Evolutionary conservation across 2,888 invertebrate genomes (phyloP).

Genomic region (Pristionchus maxplancki): DNA sequence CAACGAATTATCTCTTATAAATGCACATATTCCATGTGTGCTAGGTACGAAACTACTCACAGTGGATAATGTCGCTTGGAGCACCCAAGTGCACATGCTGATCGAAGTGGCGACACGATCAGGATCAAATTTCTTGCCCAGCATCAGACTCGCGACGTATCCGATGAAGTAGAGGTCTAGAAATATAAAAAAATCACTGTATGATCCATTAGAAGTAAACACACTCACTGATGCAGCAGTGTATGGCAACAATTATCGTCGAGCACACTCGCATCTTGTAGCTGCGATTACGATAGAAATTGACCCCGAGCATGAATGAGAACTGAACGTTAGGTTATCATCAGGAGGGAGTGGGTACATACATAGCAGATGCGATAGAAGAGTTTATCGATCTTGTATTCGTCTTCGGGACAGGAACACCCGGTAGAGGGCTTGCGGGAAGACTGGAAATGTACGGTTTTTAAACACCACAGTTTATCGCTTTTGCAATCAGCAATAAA

Average conservation of each 20-base stretch:
- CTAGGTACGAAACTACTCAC: neutral
- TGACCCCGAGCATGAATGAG: slow-evolving; percentile 17
- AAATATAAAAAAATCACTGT: neutral
- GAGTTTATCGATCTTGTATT: slow-evolving; percentile 33
- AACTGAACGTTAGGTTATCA: too few species aligned
- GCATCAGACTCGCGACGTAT: neutral
- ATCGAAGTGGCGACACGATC: neutral
- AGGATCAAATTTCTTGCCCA: neutral
- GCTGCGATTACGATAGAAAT: slow-evolving; percentile 25
- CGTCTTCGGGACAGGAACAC: slow-evolving; percentile 2
- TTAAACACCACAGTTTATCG: too few species aligned
- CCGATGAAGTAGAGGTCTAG: slow-evolving; percentile 40
- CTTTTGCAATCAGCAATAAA: too few species aligned
- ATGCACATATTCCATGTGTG: too few species aligned
- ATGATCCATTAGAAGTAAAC: neutral
- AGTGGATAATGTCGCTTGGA: slow-evolving; percentile 33
- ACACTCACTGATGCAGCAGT: slow-evolving; percentile 39
- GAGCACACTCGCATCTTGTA: neutral
- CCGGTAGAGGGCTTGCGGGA: neutral
- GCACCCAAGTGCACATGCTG: slow-evolving; percentile 27
- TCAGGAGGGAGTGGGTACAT: too few species aligned
- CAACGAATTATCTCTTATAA: neutral
- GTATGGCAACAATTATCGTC: neutral
- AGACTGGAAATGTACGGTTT: too few species aligned
- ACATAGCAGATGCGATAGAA: slow-evolving; percentile 30